These are phyloP conservation scores for Crocodylus rhombifer DNA, from an alignment of 2,797 vertebrate genomes.

Conservation along the genomic window DNA sequence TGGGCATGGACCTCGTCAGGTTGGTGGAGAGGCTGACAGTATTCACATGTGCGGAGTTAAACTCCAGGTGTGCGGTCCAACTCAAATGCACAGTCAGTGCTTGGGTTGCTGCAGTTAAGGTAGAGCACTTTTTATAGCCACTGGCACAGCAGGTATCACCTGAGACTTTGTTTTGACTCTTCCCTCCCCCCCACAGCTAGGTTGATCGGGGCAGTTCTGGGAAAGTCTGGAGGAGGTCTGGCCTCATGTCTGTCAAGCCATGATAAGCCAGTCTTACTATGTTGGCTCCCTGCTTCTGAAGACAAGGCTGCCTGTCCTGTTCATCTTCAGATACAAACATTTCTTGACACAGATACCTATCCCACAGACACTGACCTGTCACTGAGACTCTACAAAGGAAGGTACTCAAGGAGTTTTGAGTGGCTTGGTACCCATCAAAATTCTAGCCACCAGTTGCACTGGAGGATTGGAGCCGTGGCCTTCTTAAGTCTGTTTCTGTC, in stretches of 20 bases:
- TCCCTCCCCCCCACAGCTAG: no score
- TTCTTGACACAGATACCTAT: background rate
- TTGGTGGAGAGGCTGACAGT: conserved; percentile 55
- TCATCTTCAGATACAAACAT: background rate
- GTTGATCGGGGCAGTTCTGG: no score
- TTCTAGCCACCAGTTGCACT: background rate
- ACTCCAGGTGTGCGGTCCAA: no score
- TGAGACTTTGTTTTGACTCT: background rate
- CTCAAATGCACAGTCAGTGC: background rate
- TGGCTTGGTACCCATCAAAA: no score
- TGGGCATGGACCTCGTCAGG: conserved; percentile 98
- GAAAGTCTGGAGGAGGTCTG: no score
- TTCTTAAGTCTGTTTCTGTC: background rate
- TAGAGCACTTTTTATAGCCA: no score
- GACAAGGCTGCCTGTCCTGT: rapidly evolving
- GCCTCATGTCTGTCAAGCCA: no score
- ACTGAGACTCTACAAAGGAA: background rate
- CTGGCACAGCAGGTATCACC: background rate
- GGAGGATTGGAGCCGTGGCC: background rate
- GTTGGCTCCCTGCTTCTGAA: background rate
- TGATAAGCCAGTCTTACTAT: no score
- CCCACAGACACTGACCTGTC: no score
- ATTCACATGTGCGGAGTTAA: no score
- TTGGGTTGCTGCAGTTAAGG: background rate
- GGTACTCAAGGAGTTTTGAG: background rate